Percentiles rank a stretch among this genome's conserved stretches.
These are phyloP conservation scores for Notarius quadriscutis DNA, from an alignment of 2,113 vertebrate genomes.

Conservation along the genomic window DNA sequence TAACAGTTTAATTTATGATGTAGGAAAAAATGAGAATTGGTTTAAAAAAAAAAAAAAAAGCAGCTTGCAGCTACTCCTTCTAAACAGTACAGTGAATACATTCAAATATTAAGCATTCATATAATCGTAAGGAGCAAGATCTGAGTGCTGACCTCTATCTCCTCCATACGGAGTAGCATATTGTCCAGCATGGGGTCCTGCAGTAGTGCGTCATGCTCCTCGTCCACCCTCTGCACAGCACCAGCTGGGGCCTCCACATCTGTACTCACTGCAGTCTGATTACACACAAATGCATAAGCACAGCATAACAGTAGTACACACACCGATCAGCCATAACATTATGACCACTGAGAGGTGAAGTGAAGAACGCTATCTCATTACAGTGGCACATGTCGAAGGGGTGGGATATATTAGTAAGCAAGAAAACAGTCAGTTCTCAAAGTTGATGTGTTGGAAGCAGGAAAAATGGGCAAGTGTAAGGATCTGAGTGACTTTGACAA, in stretches of 20 bases:
- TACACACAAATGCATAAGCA: neutral
- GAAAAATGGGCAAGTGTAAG: no score
- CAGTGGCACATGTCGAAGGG: no score
- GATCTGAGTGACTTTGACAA: no score
- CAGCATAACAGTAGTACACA: no score
- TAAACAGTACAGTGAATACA: conserved; percentile 1
- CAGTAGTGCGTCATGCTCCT: conserved; percentile 45
- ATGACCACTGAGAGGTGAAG: no score
- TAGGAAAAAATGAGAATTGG: neutral
- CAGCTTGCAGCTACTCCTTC: neutral
- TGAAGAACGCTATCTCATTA: no score
- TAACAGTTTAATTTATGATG: neutral
- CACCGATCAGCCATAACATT: no score
- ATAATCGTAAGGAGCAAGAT: neutral
- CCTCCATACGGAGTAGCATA: conserved; percentile 92
- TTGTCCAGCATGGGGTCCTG: conserved; percentile 74
- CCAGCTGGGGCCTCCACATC: conserved; percentile 63
- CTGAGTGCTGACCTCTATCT: conserved; percentile 86
- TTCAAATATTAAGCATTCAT: neutral
- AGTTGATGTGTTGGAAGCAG: no score
- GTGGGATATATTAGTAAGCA: no score
- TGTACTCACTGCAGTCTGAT: conserved; percentile 4
- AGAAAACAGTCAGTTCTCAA: no score
- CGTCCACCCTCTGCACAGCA: conserved; percentile 61
- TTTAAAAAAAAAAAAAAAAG: no score